A percentile compares a stretch with the other conserved stretches of the same genome.
These are phyloP conservation scores for Mormyrops attenuatus DNA, from an alignment of 2,797 vertebrate species.

Conservation along the genomic window DNA sequence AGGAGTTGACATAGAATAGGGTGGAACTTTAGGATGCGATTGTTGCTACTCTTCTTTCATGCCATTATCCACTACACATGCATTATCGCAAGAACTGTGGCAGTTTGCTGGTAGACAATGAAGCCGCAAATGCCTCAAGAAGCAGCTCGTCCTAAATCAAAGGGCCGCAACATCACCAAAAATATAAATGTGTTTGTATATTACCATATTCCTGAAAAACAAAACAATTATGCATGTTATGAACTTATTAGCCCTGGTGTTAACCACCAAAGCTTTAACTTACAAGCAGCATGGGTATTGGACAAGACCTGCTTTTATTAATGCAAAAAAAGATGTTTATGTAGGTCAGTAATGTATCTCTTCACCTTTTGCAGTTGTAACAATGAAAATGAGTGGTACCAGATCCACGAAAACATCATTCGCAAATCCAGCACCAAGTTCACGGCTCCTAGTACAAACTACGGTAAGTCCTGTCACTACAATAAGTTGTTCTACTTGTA, in stretches of 20 bases:
- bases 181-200: neutral
- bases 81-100: neutral
- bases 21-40: neutral
- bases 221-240: neutral
- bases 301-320: neutral
- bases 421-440: constrained; percentile 98
- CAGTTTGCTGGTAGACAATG: neutral
- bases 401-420: constrained; percentile 97
- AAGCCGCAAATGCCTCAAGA: neutral
- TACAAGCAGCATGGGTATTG: neutral
- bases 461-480: constrained; percentile 69
- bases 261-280: neutral
- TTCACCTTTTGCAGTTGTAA: constrained; percentile 73
- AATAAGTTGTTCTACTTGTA: neutral
- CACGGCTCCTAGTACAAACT: constrained; percentile 95
- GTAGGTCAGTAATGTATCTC: neutral
- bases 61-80: neutral
- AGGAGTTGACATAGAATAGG: neutral
- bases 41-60: neutral
- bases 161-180: neutral
- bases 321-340: neutral
- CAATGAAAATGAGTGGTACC: constrained; percentile 97
- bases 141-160: neutral
- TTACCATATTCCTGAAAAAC: neutral
- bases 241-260: neutral